Evolutionary conservation across 2,113 vertebrate genomes (phyloP).

Genomic region (Chiloscyllium plagiosum): DNA sequence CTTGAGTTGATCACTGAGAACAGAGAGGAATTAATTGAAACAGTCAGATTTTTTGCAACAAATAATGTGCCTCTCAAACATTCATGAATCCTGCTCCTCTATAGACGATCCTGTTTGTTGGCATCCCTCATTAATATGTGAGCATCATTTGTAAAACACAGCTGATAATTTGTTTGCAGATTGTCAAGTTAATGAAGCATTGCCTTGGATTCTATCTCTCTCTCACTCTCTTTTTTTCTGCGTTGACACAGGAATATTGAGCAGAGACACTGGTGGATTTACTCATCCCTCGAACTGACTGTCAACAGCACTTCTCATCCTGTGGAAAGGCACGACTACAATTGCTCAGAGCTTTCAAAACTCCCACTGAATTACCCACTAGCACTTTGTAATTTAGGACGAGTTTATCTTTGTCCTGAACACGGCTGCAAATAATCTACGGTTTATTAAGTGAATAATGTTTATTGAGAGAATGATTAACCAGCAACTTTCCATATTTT

Average conservation of each 20-base stretch:
- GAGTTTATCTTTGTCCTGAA: neutral
- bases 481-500: neutral
- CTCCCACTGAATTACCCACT: conserved; percentile 4
- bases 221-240: neutral
- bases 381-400: neutral
- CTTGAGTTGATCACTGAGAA: neutral
- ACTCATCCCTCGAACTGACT: neutral
- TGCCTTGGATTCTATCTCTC: neutral
- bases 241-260: neutral
- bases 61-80: neutral
- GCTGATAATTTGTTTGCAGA: neutral
- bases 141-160: neutral
- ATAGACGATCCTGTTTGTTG: neutral
- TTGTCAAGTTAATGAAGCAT: conserved; percentile 20
- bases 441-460: neutral
- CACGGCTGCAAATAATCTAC: neutral
- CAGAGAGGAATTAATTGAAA: neutral
- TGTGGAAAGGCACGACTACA: neutral
- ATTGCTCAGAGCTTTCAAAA: conserved; percentile 14
- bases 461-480: neutral
- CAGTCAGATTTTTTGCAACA: neutral
- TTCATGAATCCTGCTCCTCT: neutral
- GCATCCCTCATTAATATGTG: neutral
- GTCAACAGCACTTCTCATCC: neutral
- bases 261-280: neutral